These are phyloP conservation scores for Eumaeus atala DNA, from an alignment of 1,140 invertebrate genomes.

Conservation along the genomic window DNA sequence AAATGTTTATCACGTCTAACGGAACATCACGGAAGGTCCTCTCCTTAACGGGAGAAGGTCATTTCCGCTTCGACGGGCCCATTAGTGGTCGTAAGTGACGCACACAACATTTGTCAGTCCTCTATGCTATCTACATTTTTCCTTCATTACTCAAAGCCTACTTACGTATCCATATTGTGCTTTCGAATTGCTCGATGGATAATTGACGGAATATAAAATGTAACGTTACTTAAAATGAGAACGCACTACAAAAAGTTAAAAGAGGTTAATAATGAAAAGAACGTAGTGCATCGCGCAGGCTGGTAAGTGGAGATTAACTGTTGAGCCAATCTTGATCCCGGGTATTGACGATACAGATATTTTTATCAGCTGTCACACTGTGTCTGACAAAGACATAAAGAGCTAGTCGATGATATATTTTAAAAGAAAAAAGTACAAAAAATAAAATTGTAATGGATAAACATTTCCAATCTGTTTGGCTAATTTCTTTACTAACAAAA, in stretches of 20 bases:
- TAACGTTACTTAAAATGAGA: conserved; percentile 5
- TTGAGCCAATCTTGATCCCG: conserved; percentile 13
- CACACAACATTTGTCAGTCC: conserved; percentile 17
- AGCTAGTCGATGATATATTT: too few species aligned
- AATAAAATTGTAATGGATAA: too few species aligned
- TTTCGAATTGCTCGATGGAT: background rate
- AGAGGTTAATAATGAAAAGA: conserved; percentile 11
- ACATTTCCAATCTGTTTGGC: too few species aligned
- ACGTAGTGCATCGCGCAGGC: background rate
- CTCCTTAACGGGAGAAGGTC: conserved; percentile 29
- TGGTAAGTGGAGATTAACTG: conserved; percentile 6
- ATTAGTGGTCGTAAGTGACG: conserved; percentile 25
- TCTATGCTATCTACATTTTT: conserved; percentile 13
- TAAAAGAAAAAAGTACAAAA: too few species aligned
- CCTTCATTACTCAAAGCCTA: conserved; percentile 7
- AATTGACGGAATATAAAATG: conserved; percentile 1
- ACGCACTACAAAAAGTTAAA: conserved; percentile 9
- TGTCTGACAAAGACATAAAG: too few species aligned
- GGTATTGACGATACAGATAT: conserved; percentile 14
- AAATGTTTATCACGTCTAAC: conserved; percentile 12
- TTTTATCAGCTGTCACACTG: conserved; percentile 12
- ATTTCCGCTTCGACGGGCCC: conserved; percentile 24
- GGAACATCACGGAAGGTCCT: conserved; percentile 21
- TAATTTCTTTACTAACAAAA: too few species aligned
- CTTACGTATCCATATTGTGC: conserved; percentile 11